phyloP scores from a whole-genome alignment of 2,113 vertebrate genomes.

The Xiphorhynchus elegans region DNA sequence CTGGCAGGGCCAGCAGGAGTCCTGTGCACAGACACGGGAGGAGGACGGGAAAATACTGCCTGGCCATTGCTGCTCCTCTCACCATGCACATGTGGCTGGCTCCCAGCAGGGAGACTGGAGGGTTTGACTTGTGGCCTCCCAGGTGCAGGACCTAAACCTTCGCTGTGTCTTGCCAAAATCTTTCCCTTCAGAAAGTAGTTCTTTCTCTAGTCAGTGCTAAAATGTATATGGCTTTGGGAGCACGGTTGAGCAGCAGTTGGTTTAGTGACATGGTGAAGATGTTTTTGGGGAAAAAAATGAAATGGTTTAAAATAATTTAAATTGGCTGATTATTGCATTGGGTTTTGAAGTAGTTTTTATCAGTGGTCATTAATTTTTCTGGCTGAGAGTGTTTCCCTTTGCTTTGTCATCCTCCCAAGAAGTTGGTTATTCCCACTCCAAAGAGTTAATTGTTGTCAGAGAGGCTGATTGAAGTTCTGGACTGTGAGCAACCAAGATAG shows the following conservation, averaged over 20 bases:
- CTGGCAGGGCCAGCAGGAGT: not conserved
- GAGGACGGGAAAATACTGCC: not conserved
- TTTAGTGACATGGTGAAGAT: not conserved
- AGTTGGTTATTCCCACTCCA: not conserved
- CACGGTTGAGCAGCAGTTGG: rapidly evolving
- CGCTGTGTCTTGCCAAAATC: not conserved
- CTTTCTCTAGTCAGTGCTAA: not conserved
- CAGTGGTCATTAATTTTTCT: not conserved
- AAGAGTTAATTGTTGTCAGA: not conserved
- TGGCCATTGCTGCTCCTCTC: not conserved
- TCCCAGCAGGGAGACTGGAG: rapidly evolving
- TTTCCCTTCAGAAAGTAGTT: not conserved
- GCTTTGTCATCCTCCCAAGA: not conserved
- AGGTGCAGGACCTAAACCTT: not conserved
- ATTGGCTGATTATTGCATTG: not conserved
- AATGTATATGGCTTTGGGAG: rapidly evolving
- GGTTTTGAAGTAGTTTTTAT: not conserved
- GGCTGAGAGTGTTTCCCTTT: not conserved
- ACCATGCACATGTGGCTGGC: rapidly evolving
- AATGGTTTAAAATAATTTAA: not conserved
- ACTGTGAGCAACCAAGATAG: not conserved
- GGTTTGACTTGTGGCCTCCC: not conserved
- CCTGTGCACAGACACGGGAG: rapidly evolving
- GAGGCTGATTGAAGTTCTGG: not conserved
- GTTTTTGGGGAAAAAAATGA: not conserved